Evolutionary conservation across 2,888 invertebrate species (phyloP).

Genomic region (Eristalinus aeneus): DNA sequence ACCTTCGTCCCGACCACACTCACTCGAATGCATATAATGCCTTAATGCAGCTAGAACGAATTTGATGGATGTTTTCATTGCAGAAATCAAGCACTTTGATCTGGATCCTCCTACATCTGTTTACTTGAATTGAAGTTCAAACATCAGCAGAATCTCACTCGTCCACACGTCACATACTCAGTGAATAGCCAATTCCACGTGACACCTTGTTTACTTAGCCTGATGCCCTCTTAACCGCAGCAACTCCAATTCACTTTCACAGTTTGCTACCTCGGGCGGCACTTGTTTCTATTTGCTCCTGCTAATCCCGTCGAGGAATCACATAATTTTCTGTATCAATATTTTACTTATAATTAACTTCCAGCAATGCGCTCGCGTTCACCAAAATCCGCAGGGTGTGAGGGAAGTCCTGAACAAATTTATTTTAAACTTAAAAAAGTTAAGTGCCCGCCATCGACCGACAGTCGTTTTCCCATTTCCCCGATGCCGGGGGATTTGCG

Average conservation of each 20-base stretch:
- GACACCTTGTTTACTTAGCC: conserved; percentile 40
- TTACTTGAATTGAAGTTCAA: conserved; percentile 37
- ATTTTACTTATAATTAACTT: conserved; percentile 81
- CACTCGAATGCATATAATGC: background rate
- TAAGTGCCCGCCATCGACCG: conserved; percentile 28
- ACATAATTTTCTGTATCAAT: conserved; percentile 77
- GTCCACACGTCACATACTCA: conserved; percentile 8
- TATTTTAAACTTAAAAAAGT: conserved; percentile 67
- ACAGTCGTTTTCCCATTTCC: conserved; percentile 15
- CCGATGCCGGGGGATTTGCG: conserved; percentile 29
- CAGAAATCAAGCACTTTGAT: conserved; percentile 40
- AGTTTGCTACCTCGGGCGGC: conserved; percentile 40
- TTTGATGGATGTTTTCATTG: conserved; percentile 58
- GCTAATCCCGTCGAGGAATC: conserved; percentile 58
- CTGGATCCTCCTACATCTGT: conserved; percentile 15
- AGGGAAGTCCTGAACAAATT: conserved; percentile 57
- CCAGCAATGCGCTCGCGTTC: conserved; percentile 70
- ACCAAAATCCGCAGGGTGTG: background rate
- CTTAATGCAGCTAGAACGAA: background rate
- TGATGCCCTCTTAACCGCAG: background rate
- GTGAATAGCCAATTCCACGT: conserved; percentile 26
- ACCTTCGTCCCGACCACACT: background rate
- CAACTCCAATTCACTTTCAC: conserved; percentile 7
- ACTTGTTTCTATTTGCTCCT: conserved; percentile 46
- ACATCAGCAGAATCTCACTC: conserved; percentile 27